Percentiles rank a stretch among this genome's conserved stretches.
Conservation (phyloP, 2,113 vertebrate species). For the Balaenoptera acutorostrata region DNA sequence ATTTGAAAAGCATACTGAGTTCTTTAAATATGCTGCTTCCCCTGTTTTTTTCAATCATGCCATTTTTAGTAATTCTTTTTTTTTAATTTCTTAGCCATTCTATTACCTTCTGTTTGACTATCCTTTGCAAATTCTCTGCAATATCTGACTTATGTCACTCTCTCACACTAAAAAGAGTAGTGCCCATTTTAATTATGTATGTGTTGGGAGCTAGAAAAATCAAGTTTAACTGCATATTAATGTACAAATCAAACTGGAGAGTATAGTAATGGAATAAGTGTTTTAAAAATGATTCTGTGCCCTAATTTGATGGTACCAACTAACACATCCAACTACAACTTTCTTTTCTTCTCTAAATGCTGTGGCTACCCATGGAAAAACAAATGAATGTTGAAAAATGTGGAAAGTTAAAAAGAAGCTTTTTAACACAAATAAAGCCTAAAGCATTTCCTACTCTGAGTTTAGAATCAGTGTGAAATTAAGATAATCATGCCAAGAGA, state of each 20-base stretch:
- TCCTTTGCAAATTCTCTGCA: not conserved
- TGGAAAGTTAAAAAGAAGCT: not conserved
- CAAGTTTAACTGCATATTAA: not conserved
- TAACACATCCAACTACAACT: not conserved
- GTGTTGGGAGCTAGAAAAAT: not conserved
- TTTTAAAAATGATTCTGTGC: not conserved
- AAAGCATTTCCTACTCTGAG: slow-evolving; percentile 8
- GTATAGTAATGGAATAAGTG: not conserved
- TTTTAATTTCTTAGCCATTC: not conserved
- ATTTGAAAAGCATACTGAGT: slow-evolving; percentile 16
- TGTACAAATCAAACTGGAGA: not conserved
- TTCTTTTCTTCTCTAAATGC: not conserved
- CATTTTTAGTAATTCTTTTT: not conserved
- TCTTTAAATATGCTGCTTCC: not conserved
- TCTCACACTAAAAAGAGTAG: not conserved
- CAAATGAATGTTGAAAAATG: not conserved
- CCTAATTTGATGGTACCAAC: not conserved
- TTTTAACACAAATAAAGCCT: slow-evolving; percentile 9
- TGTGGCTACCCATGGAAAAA: not conserved
- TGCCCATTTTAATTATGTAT: not conserved
- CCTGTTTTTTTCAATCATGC: not conserved
- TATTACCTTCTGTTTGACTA: not conserved
- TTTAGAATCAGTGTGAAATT: not conserved
- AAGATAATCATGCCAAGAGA: slow-evolving; percentile 5
- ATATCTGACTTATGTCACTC: not conserved